Percentiles rank a stretch among this genome's conserved stretches.
Conservation (phyloP, 2,113 vertebrate species). For the Cottus gobio region DNA sequence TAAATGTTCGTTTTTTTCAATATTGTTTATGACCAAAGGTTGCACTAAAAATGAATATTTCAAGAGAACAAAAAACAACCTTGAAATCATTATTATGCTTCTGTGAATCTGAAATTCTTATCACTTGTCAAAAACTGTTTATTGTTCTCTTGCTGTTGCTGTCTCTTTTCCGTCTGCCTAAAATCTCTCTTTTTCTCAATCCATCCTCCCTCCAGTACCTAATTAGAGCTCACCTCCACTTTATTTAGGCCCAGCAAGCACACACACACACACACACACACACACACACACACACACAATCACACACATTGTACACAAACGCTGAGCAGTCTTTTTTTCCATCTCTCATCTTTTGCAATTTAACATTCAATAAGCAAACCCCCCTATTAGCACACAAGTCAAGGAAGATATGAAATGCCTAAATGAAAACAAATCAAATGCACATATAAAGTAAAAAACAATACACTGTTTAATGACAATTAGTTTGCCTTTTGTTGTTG, state of each 20-base stretch:
- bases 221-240: slow-evolving; percentile 14
- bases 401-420: not conserved
- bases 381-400: not conserved
- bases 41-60: not conserved
- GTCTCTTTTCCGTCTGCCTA: slow-evolving; percentile 11
- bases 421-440: not conserved
- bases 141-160: not conserved
- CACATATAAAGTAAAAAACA: not conserved
- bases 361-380: slow-evolving; percentile 8
- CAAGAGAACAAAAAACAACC: not conserved
- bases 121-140: slow-evolving; percentile 31
- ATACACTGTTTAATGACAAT: not conserved
- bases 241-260: slow-evolving; percentile 1
- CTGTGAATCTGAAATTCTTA: slow-evolving; percentile 8
- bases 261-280: not conserved
- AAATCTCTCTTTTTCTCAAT: not conserved
- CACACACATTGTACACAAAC: too few species aligned
- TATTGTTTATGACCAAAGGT: not conserved
- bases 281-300: not conserved
- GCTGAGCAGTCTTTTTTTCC: not conserved
- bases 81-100: slow-evolving; percentile 11
- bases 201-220: not conserved
- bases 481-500: not conserved
- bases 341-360: slow-evolving; percentile 4
- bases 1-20: not conserved